These are phyloP conservation scores for Pteropus alecto DNA, from an alignment of 2,113 vertebrate genomes.

Conservation along the genomic window DNA sequence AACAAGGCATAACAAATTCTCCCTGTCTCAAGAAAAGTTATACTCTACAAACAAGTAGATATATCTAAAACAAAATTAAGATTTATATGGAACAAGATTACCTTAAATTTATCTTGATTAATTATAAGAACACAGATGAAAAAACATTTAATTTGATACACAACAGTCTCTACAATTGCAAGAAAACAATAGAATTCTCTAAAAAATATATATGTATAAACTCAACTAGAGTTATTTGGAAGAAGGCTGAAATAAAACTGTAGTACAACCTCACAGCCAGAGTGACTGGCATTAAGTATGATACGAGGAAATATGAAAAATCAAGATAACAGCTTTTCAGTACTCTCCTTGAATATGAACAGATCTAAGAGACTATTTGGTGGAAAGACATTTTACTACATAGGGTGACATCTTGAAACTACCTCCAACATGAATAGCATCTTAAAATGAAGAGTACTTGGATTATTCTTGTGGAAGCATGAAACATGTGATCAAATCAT, in stretches of 20 bases:
- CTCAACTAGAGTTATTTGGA: not conserved
- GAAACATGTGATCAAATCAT: not conserved
- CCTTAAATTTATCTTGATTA: conserved; percentile 7
- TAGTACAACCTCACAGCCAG: not conserved
- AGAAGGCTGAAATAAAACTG: conserved; percentile 4
- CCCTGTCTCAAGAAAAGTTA: not conserved
- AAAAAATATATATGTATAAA: not conserved
- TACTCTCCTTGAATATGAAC: not conserved
- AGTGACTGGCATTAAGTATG: not conserved
- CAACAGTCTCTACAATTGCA: not conserved
- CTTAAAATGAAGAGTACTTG: not conserved
- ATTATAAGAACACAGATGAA: not conserved
- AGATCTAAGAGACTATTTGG: not conserved
- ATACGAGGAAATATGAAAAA: not conserved
- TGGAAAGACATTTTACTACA: not conserved
- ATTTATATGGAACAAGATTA: not conserved
- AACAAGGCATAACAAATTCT: not conserved
- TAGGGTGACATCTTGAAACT: not conserved
- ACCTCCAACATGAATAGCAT: not conserved
- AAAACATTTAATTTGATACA: not conserved
- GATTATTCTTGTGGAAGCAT: not conserved
- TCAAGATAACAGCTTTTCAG: not conserved
- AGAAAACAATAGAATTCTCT: not conserved
- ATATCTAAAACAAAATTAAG: not conserved
- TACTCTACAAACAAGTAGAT: not conserved